Evolutionary conservation across 1,140 invertebrate genomes (phyloP), one percentile per base, ranked within the genome.

Genomic region (Lepidostoma basale): DNA sequence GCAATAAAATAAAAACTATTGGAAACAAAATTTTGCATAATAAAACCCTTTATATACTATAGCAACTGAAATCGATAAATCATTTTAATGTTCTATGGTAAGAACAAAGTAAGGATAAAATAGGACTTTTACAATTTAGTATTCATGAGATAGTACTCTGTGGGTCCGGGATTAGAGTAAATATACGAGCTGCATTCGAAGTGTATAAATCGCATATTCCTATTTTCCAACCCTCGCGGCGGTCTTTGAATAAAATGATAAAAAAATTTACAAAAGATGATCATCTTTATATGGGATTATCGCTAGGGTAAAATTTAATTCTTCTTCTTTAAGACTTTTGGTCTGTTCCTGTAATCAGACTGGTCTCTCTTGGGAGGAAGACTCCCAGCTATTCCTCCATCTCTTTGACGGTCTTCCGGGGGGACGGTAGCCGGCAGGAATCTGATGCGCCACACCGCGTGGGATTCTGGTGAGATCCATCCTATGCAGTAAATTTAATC

Each of bases 51-150:
- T n/a, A n/a, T n/a, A n/a, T n/a, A n/a, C n/a, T 36, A 36, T 36
- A 9, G 33, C 10, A 36, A n/a, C 33, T n/a, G 10, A 12, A 36
- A 36, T 9, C 33, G 33, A 36, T 36, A 36, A 36, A 36, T 36
- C 14, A 36, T 36, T 1, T 12, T 12, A 36, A 36, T n/a, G 33
- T n/a, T 36, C 10, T 1, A 2, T 12, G 33, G 33, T 5, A n/a
- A 36, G 14, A n/a, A 36, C 14, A 5, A 25, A 49, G 22, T 49
- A 23, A 23, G 22, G 25, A 23, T 2, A 25, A 49, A 23, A 49
- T 23, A 49, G 22, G 22, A 49, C 25, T 49, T 49, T 49, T 25
- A 25, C 12, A 8, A 49, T 49, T 49, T 49, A 49, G 10, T 49
- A 49, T 49, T 49, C 45, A 49, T 25, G 25, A 23, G 18, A 23